These are phyloP conservation scores for Brachionus angularis DNA, from an alignment of 1,140 invertebrate genomes.

Conservation along the genomic window DNA sequence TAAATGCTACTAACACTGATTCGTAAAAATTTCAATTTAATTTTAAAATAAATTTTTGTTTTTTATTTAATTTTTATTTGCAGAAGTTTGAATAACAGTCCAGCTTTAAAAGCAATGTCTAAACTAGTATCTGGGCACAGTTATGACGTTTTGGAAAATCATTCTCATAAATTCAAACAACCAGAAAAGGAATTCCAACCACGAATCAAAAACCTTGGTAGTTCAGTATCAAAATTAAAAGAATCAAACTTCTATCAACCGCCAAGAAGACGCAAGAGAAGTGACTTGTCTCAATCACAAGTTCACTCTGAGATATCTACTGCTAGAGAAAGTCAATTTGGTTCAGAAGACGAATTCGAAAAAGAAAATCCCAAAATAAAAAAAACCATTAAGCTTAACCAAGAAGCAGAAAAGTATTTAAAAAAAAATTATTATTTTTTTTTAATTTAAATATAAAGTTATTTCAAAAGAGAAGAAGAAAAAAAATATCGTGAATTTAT, in stretches of 20 bases:
- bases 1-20: neutral
- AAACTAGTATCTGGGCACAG: conserved; percentile 21
- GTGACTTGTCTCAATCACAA: too few relatives aligned
- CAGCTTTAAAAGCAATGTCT: conserved; percentile 32
- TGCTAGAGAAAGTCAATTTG: too few relatives aligned
- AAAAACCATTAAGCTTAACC: too few relatives aligned
- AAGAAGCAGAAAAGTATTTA: conserved; percentile 2
- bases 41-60: neutral
- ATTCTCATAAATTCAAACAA: conserved; percentile 28
- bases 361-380: too few relatives aligned
- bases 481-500: neutral
- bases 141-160: conserved; percentile 22
- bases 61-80: neutral
- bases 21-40: neutral
- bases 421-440: neutral
- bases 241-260: conserved; percentile 10
- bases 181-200: conserved; percentile 28
- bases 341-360: too few relatives aligned
- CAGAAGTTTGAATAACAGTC: neutral
- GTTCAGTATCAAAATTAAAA: conserved; percentile 3
- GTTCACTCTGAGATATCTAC: too few relatives aligned
- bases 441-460: too few relatives aligned
- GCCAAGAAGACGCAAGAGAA: conserved; percentile 11
- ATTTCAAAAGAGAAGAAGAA: too few relatives aligned
- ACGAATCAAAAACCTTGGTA: conserved; percentile 8